Base-by-base conservation (phyloP, 1,140 invertebrate genomes). In the Apis laboriosa region DNA sequence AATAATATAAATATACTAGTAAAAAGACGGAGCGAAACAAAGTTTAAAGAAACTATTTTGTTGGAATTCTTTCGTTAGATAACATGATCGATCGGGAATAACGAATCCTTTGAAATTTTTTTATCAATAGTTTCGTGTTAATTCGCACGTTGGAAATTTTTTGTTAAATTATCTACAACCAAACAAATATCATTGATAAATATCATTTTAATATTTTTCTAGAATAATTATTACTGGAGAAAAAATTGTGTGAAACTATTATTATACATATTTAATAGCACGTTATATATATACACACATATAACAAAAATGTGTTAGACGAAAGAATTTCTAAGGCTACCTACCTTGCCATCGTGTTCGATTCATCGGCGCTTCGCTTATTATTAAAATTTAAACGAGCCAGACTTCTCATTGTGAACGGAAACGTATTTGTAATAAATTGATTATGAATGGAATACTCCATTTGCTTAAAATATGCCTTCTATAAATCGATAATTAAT, bases 301-400 rank as follows among this genome's bases (percentile, higher is more conserved):
- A 24, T 53, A 58, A 43, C 0, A 9, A 24, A 60, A 55, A 9
- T 49, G 15, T 5, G 56, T 87, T 83, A 80, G 75, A 86, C 86
- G 86, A 86, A 86, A 78, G 75, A 86, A 86, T 60, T 83, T 66
- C 60, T 86, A 86, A 87, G 84, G 70, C 75, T 87, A 76, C 80
- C 2, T 21, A 5, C 15, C 17, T n/a, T 75, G 75, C 86, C 85
- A 78, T 56, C 63, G 75, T 28, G 58, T 13, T 73, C 49, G 73
- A 82, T 68, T 77, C 77, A 82, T 82, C 73, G 61, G 64, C 56
- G 11, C 28, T 49, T 17, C 11, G 21, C 24, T 68, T 82, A 68
- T 68, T 63, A 64, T 55, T 9, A n/a, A 77, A 70, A 21, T 61
- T 58, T 1, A 70, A 60, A 77, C 43, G 12, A 9, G 0, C 9